Evolutionary conservation across 2,797 vertebrate genomes (phyloP).

Genomic region (Alca torda): DNA sequence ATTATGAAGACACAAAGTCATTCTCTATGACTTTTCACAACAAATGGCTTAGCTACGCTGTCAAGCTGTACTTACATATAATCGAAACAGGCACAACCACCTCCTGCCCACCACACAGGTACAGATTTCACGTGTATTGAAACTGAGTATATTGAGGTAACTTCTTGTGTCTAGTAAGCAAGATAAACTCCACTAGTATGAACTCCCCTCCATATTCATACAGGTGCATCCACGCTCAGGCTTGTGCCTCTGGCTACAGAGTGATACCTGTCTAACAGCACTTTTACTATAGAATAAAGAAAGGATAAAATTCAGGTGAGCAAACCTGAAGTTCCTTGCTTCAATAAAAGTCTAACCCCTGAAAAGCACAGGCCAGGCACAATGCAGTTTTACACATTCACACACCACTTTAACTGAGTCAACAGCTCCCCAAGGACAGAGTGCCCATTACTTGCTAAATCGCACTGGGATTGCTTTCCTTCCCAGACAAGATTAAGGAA

Average conservation of each 20-base stretch:
- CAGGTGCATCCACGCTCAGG: rapidly evolving
- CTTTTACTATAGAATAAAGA: background rate
- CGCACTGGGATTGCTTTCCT: background rate
- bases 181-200: background rate
- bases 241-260: background rate
- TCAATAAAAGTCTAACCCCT: background rate
- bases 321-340: background rate
- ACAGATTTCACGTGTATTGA: background rate
- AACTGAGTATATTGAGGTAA: background rate
- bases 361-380: background rate
- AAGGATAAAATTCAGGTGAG: background rate
- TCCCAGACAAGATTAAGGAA: background rate
- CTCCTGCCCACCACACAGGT: background rate
- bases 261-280: background rate
- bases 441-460: too few relatives aligned
- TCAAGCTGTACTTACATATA: background rate
- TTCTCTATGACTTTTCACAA: background rate
- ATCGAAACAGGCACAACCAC: background rate
- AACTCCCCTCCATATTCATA: background rate
- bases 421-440: background rate
- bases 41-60: background rate
- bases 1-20: background rate
- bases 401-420: background rate
- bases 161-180: background rate
- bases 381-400: too few relatives aligned